These are phyloP conservation scores for Thamnophis elegans DNA, from an alignment of 2,797 vertebrate species.

Conservation along the genomic window DNA sequence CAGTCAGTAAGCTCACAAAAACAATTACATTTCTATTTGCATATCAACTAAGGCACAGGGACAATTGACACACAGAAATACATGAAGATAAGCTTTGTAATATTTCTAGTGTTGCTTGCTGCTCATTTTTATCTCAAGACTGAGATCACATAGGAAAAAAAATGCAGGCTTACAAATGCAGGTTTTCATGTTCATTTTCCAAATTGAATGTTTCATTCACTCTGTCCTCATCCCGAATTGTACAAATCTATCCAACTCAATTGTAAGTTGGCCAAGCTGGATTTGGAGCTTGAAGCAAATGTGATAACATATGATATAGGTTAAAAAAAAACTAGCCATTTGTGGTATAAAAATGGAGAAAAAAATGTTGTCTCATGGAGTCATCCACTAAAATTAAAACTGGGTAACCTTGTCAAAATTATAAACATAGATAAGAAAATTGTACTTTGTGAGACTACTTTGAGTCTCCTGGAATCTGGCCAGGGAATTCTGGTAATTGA, in stretches of 20 bases:
- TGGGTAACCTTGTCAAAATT: neutral
- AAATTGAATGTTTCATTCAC: neutral
- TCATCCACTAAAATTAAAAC: neutral
- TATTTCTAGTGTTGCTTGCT: neutral
- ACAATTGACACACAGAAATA: neutral
- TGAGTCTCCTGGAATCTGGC: neutral
- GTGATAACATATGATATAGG: neutral
- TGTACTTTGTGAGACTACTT: neutral
- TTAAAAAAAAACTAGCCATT: neutral
- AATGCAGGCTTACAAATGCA: neutral
- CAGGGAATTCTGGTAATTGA: neutral
- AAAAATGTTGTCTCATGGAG: neutral
- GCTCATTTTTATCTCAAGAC: neutral
- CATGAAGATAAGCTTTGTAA: neutral
- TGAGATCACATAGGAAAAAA: neutral
- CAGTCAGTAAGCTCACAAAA: neutral
- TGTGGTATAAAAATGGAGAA: neutral
- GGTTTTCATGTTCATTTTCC: neutral
- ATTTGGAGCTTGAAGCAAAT: neutral
- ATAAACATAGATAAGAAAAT: neutral
- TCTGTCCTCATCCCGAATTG: neutral
- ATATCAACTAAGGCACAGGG: neutral
- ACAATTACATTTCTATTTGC: neutral
- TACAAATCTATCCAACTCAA: neutral
- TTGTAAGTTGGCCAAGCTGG: neutral